phyloP scores from a whole-genome alignment of 92 coral and sea anemone genomes.

The Heteractis magnifica region DNA sequence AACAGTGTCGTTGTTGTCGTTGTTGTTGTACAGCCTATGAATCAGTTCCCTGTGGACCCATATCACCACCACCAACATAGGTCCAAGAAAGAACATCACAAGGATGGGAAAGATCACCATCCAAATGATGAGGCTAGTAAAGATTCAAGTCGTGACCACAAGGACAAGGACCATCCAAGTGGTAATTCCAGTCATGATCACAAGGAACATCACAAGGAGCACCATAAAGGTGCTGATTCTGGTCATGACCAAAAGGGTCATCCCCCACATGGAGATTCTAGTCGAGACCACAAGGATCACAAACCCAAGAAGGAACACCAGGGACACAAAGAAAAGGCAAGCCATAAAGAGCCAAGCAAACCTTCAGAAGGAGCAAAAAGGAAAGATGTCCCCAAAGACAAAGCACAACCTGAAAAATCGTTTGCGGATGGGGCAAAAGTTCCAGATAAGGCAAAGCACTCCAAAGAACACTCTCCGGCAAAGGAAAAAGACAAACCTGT shows the following conservation, averaged over 20 bases:
- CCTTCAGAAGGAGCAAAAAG: slow-evolving; percentile 1
- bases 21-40: slow-evolving; percentile 60
- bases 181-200: slow-evolving; percentile 8
- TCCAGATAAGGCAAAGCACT: background rate
- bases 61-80: slow-evolving; percentile 65
- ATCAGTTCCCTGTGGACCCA: slow-evolving; percentile 90
- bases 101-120: slow-evolving; percentile 23
- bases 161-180: slow-evolving; percentile 16
- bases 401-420: slow-evolving; percentile 13
- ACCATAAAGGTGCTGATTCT: slow-evolving; percentile 1
- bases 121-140: slow-evolving; percentile 2
- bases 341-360: background rate
- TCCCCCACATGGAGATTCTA: too few species aligned
- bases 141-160: slow-evolving; percentile 11
- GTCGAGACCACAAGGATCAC: slow-evolving; percentile 49
- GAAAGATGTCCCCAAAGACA: slow-evolving; percentile 16
- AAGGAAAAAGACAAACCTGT: background rate
- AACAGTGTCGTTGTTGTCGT: background rate
- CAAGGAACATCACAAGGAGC: slow-evolving; percentile 31
- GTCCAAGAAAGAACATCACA: slow-evolving; percentile 31
- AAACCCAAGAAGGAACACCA: slow-evolving; percentile 30
- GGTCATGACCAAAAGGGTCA: background rate
- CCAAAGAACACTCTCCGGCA: background rate
- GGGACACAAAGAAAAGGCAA: slow-evolving; percentile 11
- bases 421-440: slow-evolving; percentile 8